Conservation (phyloP, 2,113 vertebrate genomes). For the Charina bottae region DNA sequence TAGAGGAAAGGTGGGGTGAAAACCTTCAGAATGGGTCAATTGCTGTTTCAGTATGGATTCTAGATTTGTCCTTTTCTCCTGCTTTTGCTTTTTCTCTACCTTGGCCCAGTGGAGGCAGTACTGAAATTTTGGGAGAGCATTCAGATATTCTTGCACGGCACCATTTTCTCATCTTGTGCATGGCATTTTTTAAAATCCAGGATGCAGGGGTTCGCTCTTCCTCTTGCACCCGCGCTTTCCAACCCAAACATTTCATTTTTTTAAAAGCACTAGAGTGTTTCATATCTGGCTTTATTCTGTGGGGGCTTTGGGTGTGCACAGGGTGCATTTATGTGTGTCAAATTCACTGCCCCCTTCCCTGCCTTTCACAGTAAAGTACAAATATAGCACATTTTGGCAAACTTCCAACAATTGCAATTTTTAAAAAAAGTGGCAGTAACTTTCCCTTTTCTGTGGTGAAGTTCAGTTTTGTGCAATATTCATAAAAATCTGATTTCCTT, state of each 20-base stretch:
- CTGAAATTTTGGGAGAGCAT: background rate
- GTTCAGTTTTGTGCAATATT: accelerated
- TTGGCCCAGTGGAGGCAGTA: background rate
- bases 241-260: background rate
- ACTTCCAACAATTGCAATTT: background rate
- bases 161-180: background rate
- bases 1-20: no score
- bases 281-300: no score
- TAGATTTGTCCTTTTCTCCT: background rate
- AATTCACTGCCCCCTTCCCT: background rate
- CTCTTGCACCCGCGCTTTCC: background rate
- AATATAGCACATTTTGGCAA: background rate
- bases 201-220: background rate
- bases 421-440: background rate
- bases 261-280: no score
- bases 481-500: background rate
- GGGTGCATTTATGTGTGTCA: no score
- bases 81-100: no score
- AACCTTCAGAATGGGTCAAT: no score
- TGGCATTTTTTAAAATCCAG: background rate
- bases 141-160: background rate
- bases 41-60: background rate
- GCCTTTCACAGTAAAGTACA: background rate
- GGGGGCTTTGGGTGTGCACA: background rate
- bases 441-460: background rate